phyloP scores from a whole-genome alignment of 2,888 invertebrate genomes.

The Lapara coniferarum region DNA sequence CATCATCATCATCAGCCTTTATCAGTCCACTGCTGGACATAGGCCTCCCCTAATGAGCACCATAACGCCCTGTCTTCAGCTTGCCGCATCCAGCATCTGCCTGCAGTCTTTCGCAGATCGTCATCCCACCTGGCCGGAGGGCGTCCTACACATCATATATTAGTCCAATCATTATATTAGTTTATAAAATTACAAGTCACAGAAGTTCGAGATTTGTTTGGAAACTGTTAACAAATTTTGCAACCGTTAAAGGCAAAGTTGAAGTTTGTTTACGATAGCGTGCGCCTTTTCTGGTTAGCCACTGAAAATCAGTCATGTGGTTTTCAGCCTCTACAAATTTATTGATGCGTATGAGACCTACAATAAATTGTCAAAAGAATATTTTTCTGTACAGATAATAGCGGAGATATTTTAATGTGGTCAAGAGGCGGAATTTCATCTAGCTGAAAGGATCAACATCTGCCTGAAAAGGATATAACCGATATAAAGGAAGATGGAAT shows the following conservation, averaged over 20 bases:
- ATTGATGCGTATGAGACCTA: background rate
- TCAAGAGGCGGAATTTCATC: background rate
- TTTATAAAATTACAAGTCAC: background rate
- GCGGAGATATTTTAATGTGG: slow-evolving; percentile 3
- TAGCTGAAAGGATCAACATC: background rate
- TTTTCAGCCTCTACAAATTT: slow-evolving; percentile 8
- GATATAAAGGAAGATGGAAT: background rate
- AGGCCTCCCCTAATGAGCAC: no score
- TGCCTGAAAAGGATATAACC: background rate
- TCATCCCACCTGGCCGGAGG: no score
- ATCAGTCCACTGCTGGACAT: no score
- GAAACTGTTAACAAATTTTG: slow-evolving; percentile 30
- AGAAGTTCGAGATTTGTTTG: background rate
- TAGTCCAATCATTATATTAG: no score
- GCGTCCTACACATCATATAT: no score
- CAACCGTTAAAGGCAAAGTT: slow-evolving; percentile 59
- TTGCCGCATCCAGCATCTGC: no score
- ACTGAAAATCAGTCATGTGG: slow-evolving; percentile 39
- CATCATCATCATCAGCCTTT: no score
- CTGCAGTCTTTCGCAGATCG: no score
- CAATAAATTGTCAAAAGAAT: slow-evolving; percentile 1
- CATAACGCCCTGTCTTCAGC: no score
- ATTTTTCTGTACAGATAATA: background rate
- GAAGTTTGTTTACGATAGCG: slow-evolving; percentile 48
- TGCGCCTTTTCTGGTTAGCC: slow-evolving; percentile 36